phyloP scores from a whole-genome alignment of 2,797 vertebrate genomes.

The Adelosebastes latens region DNA sequence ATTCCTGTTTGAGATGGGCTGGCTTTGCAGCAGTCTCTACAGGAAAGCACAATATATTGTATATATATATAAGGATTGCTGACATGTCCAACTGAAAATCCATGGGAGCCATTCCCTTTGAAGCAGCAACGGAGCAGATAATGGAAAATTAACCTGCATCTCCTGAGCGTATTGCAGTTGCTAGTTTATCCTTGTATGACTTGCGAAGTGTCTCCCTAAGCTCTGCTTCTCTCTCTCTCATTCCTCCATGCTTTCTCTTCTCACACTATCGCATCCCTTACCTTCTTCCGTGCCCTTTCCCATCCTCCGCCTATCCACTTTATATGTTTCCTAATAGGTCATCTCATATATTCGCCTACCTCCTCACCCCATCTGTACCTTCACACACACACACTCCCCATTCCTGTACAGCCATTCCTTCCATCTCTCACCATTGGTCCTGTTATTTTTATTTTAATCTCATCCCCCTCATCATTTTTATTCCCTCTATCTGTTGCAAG shows the following conservation, averaged over 20 bases:
- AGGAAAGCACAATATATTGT: background rate
- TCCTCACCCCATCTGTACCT: background rate
- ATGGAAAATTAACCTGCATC: constrained; percentile 40
- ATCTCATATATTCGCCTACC: background rate
- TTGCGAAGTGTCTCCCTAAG: constrained; percentile 2
- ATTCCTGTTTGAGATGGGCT: background rate
- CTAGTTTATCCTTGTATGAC: constrained; percentile 10
- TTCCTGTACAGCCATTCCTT: background rate
- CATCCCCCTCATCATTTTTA: constrained; percentile 17
- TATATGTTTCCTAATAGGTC: constrained; percentile 6
- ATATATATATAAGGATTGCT: constrained; percentile 1
- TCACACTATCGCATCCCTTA: background rate
- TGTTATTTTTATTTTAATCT: constrained; percentile 13
- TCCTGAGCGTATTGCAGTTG: constrained; percentile 11
- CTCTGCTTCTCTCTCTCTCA: constrained; percentile 5
- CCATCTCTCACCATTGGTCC: constrained; percentile 1
- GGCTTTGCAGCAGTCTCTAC: background rate
- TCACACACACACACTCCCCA: background rate
- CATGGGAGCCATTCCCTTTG: background rate
- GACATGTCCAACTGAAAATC: constrained; percentile 38
- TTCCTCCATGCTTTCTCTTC: background rate
- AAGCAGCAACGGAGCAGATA: constrained; percentile 22
- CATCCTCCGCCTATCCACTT: background rate
- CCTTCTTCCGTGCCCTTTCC: background rate
- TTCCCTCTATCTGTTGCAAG: constrained; percentile 16